These are phyloP conservation scores for Stictocephala bisonia DNA, from an alignment of 2,888 invertebrate species.

Conservation along the genomic window DNA sequence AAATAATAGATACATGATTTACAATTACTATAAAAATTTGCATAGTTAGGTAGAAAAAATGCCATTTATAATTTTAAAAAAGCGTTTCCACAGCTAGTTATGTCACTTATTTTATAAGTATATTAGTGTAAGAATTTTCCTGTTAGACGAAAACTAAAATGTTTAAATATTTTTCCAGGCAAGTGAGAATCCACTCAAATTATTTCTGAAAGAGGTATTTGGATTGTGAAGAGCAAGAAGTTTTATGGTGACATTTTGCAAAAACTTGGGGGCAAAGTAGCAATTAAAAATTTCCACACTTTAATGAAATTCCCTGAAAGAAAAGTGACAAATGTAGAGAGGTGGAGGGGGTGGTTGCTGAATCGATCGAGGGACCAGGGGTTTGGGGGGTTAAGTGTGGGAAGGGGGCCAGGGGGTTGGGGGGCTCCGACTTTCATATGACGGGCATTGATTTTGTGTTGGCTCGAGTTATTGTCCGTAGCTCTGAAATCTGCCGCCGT, in stretches of 20 bases:
- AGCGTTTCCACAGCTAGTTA: too few species aligned
- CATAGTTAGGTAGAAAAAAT: too few species aligned
- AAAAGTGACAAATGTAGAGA: conserved; percentile 41
- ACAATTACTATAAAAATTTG: too few species aligned
- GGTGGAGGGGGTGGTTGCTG: not conserved
- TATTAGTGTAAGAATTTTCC: too few species aligned
- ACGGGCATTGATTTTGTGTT: conserved; percentile 42
- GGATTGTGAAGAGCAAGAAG: too few species aligned
- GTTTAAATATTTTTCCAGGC: too few species aligned
- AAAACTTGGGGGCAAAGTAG: not conserved
- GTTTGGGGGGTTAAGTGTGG: conserved; percentile 59
- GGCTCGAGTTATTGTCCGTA: conserved; percentile 40
- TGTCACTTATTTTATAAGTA: too few species aligned
- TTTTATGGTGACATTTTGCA: not conserved
- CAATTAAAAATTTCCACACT: conserved; percentile 34
- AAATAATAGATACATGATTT: too few species aligned
- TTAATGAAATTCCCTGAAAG: conserved; percentile 44
- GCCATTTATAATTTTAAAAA: too few species aligned
- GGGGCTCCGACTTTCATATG: conserved; percentile 35
- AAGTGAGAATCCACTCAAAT: not conserved
- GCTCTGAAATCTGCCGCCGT: conserved; percentile 35
- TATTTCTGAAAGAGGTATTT: not conserved
- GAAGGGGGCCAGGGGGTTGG: conserved; percentile 16
- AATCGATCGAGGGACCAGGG: conserved; percentile 43
- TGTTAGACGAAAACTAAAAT: too few species aligned